A percentile compares a stretch with the other conserved stretches of the same genome.
Evolutionary conservation across 2,888 invertebrate genomes (phyloP).

Genomic region (Pharmacophagus antenor): DNA sequence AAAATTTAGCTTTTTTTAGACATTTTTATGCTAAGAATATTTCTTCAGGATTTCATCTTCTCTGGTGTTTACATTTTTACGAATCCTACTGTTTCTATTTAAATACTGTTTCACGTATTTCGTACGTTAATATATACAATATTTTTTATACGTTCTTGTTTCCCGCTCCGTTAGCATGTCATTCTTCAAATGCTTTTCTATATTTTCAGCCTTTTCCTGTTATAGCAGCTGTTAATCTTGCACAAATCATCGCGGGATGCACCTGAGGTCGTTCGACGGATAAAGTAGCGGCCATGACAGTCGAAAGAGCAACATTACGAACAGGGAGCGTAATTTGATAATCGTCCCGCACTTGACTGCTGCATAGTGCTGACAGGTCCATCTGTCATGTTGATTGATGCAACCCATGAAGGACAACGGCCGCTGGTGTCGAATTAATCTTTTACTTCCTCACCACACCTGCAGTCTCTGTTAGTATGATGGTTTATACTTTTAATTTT

Average conservation of each 20-base stretch:
- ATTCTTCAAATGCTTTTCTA: background rate
- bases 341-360: constrained; percentile 74
- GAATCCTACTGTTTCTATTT: too few relatives aligned
- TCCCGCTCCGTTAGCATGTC: background rate
- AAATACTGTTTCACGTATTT: too few relatives aligned
- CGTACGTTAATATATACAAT: too few relatives aligned
- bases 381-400: constrained; percentile 61
- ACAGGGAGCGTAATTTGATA: constrained; percentile 76
- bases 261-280: constrained; percentile 49
- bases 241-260: constrained; percentile 43
- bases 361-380: constrained; percentile 47
- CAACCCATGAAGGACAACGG: constrained; percentile 36
- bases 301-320: constrained; percentile 70
- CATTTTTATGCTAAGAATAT: too few relatives aligned
- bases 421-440: constrained; percentile 18
- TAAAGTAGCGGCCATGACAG: constrained; percentile 71
- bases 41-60: too few relatives aligned
- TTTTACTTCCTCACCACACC: constrained; percentile 16
- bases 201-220: constrained; percentile 20
- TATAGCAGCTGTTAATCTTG: constrained; percentile 7
- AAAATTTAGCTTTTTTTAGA: too few relatives aligned
- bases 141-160: background rate
- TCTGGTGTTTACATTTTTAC: too few relatives aligned
- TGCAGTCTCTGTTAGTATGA: background rate
- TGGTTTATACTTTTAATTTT: background rate